These are phyloP conservation scores for Peromyscus californicus DNA, from an alignment of 2,113 vertebrate species.

Conservation along the genomic window DNA sequence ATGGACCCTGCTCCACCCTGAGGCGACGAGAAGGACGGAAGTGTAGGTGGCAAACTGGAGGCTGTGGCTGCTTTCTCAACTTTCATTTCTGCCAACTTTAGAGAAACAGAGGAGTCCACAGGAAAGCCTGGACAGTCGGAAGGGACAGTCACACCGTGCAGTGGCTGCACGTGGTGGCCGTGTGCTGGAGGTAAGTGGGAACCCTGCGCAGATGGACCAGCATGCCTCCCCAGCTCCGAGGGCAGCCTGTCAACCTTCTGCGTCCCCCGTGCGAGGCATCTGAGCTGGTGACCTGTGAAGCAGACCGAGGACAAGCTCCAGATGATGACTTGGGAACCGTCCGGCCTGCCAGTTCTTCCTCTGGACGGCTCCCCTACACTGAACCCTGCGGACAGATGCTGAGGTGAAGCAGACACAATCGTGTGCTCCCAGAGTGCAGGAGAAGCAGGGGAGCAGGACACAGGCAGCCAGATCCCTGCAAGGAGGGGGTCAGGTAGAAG, in stretches of 20 bases:
- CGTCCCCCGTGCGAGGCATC: fast-evolving
- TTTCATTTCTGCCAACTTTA: conserved; percentile 53
- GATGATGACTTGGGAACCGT: too few species aligned
- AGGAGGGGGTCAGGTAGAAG: not conserved
- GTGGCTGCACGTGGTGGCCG: not conserved
- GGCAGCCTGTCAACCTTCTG: not conserved
- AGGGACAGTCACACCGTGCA: not conserved
- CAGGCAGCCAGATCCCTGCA: not conserved
- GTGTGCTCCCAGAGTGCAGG: not conserved
- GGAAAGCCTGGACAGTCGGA: not conserved
- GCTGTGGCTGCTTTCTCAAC: not conserved
- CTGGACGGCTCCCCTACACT: not conserved
- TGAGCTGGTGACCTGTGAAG: fast-evolving
- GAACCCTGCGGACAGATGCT: not conserved
- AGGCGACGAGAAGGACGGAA: not conserved
- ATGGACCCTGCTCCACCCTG: not conserved
- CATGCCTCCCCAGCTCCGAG: not conserved
- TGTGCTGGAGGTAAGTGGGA: not conserved
- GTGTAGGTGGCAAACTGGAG: not conserved
- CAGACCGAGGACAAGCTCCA: not conserved
- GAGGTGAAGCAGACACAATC: too few species aligned
- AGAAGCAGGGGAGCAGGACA: not conserved
- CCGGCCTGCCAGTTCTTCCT: not conserved
- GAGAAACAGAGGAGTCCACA: not conserved
- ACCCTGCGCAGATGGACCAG: not conserved